Evolutionary conservation across 2,797 vertebrate genomes (phyloP).

Genomic region (Taeniopygia guttata): DNA sequence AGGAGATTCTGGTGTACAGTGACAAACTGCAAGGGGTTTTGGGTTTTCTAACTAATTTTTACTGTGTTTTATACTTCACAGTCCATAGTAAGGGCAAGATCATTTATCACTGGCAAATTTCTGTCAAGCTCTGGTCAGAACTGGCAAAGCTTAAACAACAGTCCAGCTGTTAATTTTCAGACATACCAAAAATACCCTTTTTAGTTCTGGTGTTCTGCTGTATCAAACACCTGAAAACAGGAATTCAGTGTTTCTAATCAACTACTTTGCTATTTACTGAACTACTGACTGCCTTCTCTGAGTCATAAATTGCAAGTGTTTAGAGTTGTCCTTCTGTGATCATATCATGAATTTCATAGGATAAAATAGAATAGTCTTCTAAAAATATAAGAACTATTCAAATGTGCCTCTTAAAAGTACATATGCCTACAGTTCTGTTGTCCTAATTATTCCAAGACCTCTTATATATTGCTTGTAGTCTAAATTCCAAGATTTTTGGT

Average conservation of each 20-base stretch:
- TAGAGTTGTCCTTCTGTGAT: background rate
- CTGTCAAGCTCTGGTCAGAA: background rate
- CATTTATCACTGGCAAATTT: background rate
- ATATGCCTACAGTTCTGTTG: background rate
- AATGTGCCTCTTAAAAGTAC: background rate
- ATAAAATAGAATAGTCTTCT: background rate
- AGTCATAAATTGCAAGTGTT: background rate
- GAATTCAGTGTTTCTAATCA: background rate
- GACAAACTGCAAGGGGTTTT: background rate
- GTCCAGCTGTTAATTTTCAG: background rate
- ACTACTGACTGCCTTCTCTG: background rate
- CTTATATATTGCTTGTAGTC: background rate
- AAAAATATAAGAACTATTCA: background rate
- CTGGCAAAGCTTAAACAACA: background rate
- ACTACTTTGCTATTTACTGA: background rate
- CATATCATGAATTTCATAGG: background rate
- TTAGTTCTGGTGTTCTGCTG: background rate
- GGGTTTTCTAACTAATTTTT: background rate
- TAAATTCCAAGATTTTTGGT: background rate
- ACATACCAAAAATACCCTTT: background rate
- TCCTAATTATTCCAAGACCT: background rate
- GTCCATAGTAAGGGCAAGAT: background rate
- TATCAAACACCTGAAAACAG: background rate
- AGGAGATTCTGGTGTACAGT: background rate
- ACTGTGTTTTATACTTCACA: background rate